Evolutionary conservation across 2,113 vertebrate species (phyloP).

Genomic region (Hoplias malabaricus): DNA sequence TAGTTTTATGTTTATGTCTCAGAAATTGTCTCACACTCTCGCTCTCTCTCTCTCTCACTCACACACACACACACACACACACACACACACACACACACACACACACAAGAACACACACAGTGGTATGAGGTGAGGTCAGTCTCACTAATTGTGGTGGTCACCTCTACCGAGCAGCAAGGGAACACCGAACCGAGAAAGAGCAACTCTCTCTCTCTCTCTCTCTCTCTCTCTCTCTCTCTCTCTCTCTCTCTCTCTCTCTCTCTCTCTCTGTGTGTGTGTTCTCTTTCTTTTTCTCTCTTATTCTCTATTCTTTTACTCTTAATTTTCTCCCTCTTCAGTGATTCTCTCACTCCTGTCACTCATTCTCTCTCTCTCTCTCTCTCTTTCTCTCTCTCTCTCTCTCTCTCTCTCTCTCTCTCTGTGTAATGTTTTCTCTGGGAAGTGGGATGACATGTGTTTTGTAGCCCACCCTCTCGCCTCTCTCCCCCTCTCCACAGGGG

Average conservation of each 20-base stretch:
- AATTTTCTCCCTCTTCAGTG: no score
- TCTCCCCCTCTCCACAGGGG: no score
- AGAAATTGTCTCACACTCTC: no score
- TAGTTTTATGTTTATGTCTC: no score
- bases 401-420: neutral
- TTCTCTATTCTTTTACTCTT: no score
- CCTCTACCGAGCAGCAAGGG: constrained; percentile 59
- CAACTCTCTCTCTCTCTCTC: constrained; percentile 8
- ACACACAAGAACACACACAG: neutral
- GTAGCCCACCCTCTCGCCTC: no score
- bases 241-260: neutral
- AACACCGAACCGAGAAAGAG: constrained; percentile 27
- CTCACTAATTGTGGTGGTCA: constrained; percentile 70
- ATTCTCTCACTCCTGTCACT: no score
- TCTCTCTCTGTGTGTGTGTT: no score
- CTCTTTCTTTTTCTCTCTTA: no score
- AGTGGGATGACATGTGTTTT: neutral
- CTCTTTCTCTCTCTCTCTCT: neutral
- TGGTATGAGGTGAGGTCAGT: constrained; percentile 53
- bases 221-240: constrained; percentile 2
- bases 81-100: constrained; percentile 11
- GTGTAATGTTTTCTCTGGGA: constrained; percentile 15
- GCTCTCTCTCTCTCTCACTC: no score
- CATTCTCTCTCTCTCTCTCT: neutral
- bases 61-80: neutral